These are phyloP conservation scores for Mantis religiosa DNA, from an alignment of 2,888 invertebrate genomes.

Conservation along the genomic window DNA sequence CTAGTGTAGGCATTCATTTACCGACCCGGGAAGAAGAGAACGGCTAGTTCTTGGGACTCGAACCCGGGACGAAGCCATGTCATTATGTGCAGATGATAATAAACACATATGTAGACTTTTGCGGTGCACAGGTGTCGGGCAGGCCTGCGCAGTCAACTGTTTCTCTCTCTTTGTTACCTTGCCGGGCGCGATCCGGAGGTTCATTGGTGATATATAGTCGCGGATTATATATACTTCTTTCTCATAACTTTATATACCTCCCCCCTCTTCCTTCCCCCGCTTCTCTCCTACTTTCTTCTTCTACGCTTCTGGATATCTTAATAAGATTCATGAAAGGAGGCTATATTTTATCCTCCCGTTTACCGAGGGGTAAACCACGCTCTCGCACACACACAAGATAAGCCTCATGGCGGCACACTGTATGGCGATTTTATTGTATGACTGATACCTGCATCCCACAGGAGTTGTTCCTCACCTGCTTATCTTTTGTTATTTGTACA, in stretches of 20 bases:
- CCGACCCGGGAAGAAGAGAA: no score
- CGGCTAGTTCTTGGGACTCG: no score
- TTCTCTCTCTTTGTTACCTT: not conserved
- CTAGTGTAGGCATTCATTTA: no score
- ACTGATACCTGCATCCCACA: no score
- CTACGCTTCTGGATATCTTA: slow-evolving; percentile 58
- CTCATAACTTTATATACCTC: slow-evolving; percentile 49
- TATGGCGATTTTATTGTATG: no score
- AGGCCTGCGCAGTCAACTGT: not conserved
- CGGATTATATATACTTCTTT: slow-evolving; percentile 49
- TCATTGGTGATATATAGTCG: slow-evolving; percentile 28
- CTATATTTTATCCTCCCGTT: slow-evolving; percentile 63
- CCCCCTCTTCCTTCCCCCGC: slow-evolving; percentile 36
- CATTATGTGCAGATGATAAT: no score
- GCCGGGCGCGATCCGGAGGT: not conserved
- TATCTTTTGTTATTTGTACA: no score
- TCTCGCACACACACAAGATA: slow-evolving; percentile 37
- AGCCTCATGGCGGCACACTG: slow-evolving; percentile 35
- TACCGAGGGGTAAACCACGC: slow-evolving; percentile 28
- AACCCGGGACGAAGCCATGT: no score
- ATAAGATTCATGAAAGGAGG: slow-evolving; percentile 80
- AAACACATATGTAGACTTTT: no score
- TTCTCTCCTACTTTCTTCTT: slow-evolving; percentile 35
- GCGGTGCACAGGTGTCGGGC: no score
- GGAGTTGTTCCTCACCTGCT: no score